Evolutionary conservation across 2,888 invertebrate species (phyloP), one percentile per base, ranked within the genome.

Genomic region (Xiphydria camelus): DNA sequence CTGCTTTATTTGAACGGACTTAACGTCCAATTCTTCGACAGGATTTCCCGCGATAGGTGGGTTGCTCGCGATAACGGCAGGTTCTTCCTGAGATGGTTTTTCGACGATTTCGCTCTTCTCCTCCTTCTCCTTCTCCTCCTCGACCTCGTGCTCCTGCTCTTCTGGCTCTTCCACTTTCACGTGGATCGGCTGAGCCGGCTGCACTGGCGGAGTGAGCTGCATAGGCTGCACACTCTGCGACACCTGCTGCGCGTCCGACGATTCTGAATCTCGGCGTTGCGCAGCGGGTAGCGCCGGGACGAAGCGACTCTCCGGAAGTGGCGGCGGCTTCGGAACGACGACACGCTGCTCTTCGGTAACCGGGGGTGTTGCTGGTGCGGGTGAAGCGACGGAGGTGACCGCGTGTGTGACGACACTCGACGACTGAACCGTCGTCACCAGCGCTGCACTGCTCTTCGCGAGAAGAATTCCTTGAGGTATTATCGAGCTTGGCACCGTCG

Each of bases 91-190:
- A n/a, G n/a, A n/a, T 29, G 29, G 29, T 12, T 29, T 12, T 41
- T 46, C 26, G 9, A 17, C 34, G 6, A 7, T 23, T n/a, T 23
- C 23, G n/a, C 10, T n/a, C 36, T 33, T 35, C 46, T 57, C 35
- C 3, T 61, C 60, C 5, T 65, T 67, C 21, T 62, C 64, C 41
- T 76, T 75, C 23, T 66, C 61, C 12, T 68, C 40, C 1, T 63
- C 57, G 45, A 64, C 15, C 7, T 6, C 3, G 3, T 34, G 5
- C 4, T 14, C 9, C 4, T 18, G 31, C 2, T 62, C 61, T 0
- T 26, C 5, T 7, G 51, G 39, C 18, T 60, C 62, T 6, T 60
- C 50, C 4, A 54, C 57, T 21, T 57, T 49, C 0, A 52, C 32
- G 2, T 62, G 55, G 4, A 57, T 25, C 0, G 48, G 49, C 4